These are phyloP conservation scores for Stercorarius parasiticus DNA, from an alignment of 2,113 vertebrate species.

Conservation along the genomic window DNA sequence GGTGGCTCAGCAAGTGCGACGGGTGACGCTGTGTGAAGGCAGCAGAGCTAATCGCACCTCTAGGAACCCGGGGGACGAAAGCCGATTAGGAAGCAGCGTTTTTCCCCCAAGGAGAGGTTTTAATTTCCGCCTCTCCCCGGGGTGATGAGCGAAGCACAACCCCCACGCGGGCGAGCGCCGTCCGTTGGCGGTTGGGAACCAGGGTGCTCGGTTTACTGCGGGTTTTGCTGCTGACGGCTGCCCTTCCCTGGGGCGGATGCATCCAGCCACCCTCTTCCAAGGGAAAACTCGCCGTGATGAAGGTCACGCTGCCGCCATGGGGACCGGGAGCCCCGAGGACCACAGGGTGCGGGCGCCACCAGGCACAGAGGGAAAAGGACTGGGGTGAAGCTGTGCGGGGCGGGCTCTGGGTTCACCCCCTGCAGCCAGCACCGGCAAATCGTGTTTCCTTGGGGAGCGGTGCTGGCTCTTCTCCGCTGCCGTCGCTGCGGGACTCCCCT, in stretches of 20 bases:
- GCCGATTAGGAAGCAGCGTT: neutral
- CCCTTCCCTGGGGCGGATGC: neutral
- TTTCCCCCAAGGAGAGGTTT: neutral
- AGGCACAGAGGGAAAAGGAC: neutral
- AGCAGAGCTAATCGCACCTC: neutral
- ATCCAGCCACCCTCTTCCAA: neutral
- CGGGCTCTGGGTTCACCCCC: neutral
- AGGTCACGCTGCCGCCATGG: neutral
- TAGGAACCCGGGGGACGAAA: neutral
- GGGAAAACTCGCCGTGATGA: accelerated
- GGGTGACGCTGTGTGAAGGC: neutral
- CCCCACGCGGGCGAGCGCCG: accelerated
- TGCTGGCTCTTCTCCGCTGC: neutral
- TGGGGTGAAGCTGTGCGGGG: accelerated
- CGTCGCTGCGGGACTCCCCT: neutral
- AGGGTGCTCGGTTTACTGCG: neutral
- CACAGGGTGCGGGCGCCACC: accelerated
- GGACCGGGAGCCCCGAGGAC: neutral
- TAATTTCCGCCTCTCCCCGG: neutral
- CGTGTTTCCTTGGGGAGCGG: accelerated
- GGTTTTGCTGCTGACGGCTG: neutral
- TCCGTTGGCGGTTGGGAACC: neutral
- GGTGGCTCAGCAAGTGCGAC: accelerated
- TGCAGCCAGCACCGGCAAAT: accelerated
- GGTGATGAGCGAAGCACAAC: conserved; percentile 29